Base-by-base conservation (phyloP, 1,140 invertebrate genomes). In the Apis florea region DNA sequence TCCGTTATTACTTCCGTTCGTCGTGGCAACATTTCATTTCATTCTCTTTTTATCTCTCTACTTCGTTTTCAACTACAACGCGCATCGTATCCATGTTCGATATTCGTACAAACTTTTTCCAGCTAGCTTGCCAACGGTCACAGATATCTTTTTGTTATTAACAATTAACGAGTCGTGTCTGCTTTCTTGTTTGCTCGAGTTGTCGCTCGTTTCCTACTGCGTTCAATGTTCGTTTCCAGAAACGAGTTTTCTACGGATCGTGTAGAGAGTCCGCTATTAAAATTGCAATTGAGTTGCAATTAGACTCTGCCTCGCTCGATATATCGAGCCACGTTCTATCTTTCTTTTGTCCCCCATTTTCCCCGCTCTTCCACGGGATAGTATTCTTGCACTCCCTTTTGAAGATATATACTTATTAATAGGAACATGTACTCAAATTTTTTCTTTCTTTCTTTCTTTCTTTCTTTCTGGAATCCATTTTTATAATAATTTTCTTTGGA, bases 211-310 rank as follows among this genome's bases (percentile, higher is more conserved):
- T 78, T 78, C 53, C n/a, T 49, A 11, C 24, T 59, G 21, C 40
- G 53, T 21, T 51, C 40, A 17, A 40, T 24, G 49, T 26, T 63
- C 77, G 69, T 79, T 79, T 69, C 21, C 11, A 10, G 51, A 73
- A 79, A 79, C 78, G 70, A 79, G 51, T 79, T 79, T 73, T 31
- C n/a, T 51, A 17, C 51, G 49, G 59, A 3, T 31, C 69, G 49
- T 79, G 76, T 71, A 71, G 47, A 69, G n/a, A 69, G 17, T 1
- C n/a, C 17, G 58, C 78, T 58, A 80, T 74, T 80, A 80, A 71
- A 80, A 80, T 80, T 74, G 78, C 61, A 66, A 80, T 80, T 53
- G 78, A 74, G 70, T 66, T 64, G 78, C 61, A 66, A 71, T 73
- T 66, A 80, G 51, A 74, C 24, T n/a, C 10, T 3, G 58, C 15